Percentiles rank a stretch among this genome's conserved stretches.
These are phyloP conservation scores for Ahaetulla prasina DNA, from an alignment of 2,113 vertebrate species.

Conservation along the genomic window DNA sequence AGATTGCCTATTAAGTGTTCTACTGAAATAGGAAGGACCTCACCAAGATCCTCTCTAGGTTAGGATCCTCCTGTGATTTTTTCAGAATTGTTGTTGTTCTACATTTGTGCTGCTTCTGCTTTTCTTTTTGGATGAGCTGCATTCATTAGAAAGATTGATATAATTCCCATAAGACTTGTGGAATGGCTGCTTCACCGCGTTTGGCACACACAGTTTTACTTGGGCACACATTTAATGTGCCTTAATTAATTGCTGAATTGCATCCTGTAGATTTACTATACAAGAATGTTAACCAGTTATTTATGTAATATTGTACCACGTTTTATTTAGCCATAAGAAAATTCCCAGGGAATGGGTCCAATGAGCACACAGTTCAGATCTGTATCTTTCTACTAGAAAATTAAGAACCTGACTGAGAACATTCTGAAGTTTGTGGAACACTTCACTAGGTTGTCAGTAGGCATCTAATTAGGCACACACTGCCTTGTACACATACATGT, in stretches of 20 bases:
- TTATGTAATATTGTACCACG: not conserved
- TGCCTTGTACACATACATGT: not conserved
- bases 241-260: not conserved
- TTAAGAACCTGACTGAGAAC: not conserved
- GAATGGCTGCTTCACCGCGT: not conserved
- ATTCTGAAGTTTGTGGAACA: not conserved
- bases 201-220: not conserved
- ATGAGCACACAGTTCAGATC: not conserved
- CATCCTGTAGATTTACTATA: not conserved
- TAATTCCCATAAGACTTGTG: not conserved
- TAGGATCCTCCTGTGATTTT: not conserved
- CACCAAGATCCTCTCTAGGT: not conserved
- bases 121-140: not conserved
- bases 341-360: not conserved
- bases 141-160: not conserved
- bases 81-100: not conserved
- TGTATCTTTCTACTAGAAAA: not conserved
- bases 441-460: not conserved
- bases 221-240: not conserved
- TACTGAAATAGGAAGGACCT: not conserved
- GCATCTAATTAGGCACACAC: not conserved
- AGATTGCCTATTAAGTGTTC: not conserved
- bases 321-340: not conserved
- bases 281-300: not conserved
- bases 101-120: not conserved